Conservation (phyloP, 2,888 invertebrate species). For the Patella caerulea region DNA sequence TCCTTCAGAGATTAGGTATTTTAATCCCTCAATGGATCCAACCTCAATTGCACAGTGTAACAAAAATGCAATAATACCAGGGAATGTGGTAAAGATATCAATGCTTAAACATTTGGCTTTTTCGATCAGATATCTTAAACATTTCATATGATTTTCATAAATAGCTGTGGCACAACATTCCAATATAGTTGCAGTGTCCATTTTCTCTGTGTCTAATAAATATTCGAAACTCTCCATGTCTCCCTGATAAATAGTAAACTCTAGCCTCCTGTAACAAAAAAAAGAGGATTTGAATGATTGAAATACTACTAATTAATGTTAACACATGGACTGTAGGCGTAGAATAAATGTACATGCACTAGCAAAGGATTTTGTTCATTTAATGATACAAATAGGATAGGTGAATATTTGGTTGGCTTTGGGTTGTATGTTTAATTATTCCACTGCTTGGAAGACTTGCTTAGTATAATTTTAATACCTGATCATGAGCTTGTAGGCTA, state of each 20-base stretch:
- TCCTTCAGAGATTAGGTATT: neutral
- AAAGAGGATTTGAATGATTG: neutral
- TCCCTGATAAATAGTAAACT: conserved; percentile 6
- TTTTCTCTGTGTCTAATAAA: neutral
- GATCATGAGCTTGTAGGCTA: no score
- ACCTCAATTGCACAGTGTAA: neutral
- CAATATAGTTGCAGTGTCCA: conserved; percentile 1
- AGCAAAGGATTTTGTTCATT: neutral
- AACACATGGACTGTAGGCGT: neutral
- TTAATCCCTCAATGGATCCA: neutral
- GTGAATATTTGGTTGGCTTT: neutral
- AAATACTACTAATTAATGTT: neutral
- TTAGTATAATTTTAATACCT: no score
- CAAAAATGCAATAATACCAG: neutral
- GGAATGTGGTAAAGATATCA: neutral
- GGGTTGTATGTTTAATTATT: neutral
- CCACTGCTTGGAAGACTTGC: no score
- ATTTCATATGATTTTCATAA: conserved; percentile 9
- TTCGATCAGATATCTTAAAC: neutral
- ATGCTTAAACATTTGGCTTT: neutral
- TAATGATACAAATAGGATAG: neutral
- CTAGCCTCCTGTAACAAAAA: neutral
- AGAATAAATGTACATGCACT: neutral
- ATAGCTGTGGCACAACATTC: conserved; percentile 9
- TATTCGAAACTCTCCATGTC: conserved; percentile 6